Conservation (phyloP, 2,888 invertebrate species). For the Scotopteryx bipunctaria region DNA sequence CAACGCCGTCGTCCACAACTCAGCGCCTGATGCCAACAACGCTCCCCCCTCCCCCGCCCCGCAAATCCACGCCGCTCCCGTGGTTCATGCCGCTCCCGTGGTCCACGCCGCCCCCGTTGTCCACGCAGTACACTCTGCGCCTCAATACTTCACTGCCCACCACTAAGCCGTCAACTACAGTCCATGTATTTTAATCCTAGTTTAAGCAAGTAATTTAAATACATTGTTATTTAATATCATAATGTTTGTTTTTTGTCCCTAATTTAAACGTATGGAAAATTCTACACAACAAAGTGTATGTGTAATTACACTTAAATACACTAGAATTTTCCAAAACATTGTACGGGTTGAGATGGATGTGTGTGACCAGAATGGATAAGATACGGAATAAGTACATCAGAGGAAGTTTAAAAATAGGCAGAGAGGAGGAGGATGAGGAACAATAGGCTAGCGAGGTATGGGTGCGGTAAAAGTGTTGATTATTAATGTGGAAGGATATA, state of each 20-base stretch:
- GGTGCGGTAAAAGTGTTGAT: too few species aligned
- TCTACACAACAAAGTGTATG: too few species aligned
- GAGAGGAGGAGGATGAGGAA: too few species aligned
- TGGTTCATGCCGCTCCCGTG: conserved; percentile 33
- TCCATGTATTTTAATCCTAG: conserved; percentile 24
- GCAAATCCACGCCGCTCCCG: conserved; percentile 37
- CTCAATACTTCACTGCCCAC: conserved; percentile 55
- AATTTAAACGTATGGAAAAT: too few species aligned
- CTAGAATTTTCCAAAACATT: too few species aligned
- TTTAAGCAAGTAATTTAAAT: conserved; percentile 34
- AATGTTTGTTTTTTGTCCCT: conserved; percentile 17
- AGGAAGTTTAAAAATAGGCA: too few species aligned
- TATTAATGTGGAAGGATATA: too few species aligned
- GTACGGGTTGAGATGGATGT: too few species aligned
- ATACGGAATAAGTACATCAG: too few species aligned
- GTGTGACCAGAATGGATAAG: too few species aligned
- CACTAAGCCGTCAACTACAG: conserved; percentile 48
- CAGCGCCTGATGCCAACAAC: conserved; percentile 35
- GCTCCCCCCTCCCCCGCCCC: conserved; percentile 41
- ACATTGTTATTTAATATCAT: conserved; percentile 35
- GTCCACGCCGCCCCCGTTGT: conserved; percentile 37
- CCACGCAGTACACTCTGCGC: conserved; percentile 43
- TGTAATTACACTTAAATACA: too few species aligned
- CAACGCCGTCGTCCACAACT: conserved; percentile 69
- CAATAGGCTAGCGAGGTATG: too few species aligned